Conservation (phyloP, 2,888 invertebrate genomes). For the Tridacna gigas region DNA sequence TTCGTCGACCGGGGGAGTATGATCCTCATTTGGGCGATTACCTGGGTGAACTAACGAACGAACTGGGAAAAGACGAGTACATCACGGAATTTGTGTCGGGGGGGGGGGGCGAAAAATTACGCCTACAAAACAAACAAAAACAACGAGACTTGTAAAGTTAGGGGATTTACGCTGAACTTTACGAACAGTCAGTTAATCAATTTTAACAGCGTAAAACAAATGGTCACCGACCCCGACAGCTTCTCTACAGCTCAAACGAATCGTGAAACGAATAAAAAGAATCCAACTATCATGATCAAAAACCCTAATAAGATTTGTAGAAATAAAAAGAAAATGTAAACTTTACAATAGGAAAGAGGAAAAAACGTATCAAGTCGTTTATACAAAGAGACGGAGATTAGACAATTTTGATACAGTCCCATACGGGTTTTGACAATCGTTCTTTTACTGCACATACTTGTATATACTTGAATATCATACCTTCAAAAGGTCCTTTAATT, state of each 20-base stretch:
- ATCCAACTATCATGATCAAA: slow-evolving; percentile 3
- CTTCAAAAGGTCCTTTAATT: no score
- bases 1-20: slow-evolving; percentile 39
- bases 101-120: no score
- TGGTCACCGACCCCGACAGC: slow-evolving; percentile 19
- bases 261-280: neutral
- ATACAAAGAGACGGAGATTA: slow-evolving; percentile 31
- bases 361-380: slow-evolving; percentile 79
- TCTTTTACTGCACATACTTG: no score
- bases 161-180: slow-evolving; percentile 72
- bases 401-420: slow-evolving; percentile 37
- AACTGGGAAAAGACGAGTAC: slow-evolving; percentile 4
- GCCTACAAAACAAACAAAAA: no score
- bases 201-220: slow-evolving; percentile 32
- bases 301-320: slow-evolving; percentile 35
- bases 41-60: no score
- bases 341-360: slow-evolving; percentile 88
- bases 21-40: slow-evolving; percentile 6
- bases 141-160: no score
- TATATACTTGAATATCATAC: no score
- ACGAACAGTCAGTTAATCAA: slow-evolving; percentile 47
- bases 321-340: slow-evolving; percentile 88
- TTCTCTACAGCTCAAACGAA: slow-evolving; percentile 4
- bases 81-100: slow-evolving; percentile 40
- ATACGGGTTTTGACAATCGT: slow-evolving; percentile 33